A percentile compares a stretch with the other conserved stretches of the same genome.
Evolutionary conservation across 2,797 vertebrate species (phyloP).

Genomic region (Neostethus bicornis): DNA sequence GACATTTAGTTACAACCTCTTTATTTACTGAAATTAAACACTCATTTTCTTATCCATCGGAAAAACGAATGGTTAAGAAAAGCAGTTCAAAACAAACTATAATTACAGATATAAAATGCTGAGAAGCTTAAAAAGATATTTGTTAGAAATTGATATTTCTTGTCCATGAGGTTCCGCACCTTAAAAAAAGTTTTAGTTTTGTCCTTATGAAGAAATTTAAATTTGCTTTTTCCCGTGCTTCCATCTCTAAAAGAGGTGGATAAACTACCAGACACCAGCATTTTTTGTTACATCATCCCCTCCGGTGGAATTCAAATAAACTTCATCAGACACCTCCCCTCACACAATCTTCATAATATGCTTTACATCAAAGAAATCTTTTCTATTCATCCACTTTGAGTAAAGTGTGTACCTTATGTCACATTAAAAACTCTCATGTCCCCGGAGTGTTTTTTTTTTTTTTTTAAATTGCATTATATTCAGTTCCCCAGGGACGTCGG

Average conservation of each 20-base stretch:
- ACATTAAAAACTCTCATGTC: slow-evolving; percentile 55
- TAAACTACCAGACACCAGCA: too few species aligned
- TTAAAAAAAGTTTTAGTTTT: too few species aligned
- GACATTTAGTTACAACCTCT: slow-evolving; percentile 34
- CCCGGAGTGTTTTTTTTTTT: slow-evolving; percentile 65
- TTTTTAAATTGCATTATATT: slow-evolving; percentile 72
- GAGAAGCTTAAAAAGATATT: neutral
- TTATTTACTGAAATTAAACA: neutral
- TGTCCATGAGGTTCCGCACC: too few species aligned
- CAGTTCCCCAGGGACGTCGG: slow-evolving; percentile 58
- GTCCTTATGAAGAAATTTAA: too few species aligned
- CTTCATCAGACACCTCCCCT: slow-evolving; percentile 25
- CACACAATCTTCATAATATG: slow-evolving; percentile 2
- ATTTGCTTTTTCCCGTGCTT: too few species aligned
- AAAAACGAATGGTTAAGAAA: neutral
- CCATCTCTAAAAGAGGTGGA: too few species aligned
- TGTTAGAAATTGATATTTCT: too few species aligned
- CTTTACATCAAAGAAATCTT: slow-evolving; percentile 21
- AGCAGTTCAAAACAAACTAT: neutral
- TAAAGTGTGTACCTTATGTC: slow-evolving; percentile 41
- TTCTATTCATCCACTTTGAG: slow-evolving; percentile 35
- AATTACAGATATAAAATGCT: neutral
- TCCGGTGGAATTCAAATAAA: slow-evolving; percentile 6
- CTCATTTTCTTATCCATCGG: too few species aligned
- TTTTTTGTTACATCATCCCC: neutral